Base-by-base conservation (phyloP, 2,113 vertebrate species). In the Morone chrysops region DNA sequence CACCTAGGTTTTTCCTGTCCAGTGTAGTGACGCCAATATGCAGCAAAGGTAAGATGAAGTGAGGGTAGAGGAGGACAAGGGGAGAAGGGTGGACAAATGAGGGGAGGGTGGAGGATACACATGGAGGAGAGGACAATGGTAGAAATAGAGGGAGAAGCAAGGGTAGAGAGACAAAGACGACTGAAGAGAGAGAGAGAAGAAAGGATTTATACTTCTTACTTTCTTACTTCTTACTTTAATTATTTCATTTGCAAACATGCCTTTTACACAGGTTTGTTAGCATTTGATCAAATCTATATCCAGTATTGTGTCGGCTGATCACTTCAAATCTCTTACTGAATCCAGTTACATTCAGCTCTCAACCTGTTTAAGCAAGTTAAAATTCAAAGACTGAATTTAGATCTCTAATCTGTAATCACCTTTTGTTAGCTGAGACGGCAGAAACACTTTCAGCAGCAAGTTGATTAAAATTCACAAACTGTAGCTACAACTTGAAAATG, bases 11-110 rank as follows among this genome's bases (percentile, higher is more conserved):
- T 48, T 59, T 51, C 43, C 66, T 22, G 43, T 50, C 18, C 66
- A 72, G 56, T 36, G 61, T 56, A 63, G 7, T 73, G 60, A 65
- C 9, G 20, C 75, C 82, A 71, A 81, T 63, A 56, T 79, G 60
- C 60, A 73, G 53, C 53, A 31, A 57, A 62, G 60, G 78, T 31
- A 70, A 48, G 36, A 78, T 18, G 43, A 45, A 59, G 36, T 65
- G 25, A 57, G 18, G 54, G 17, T n/a, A 25, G 25, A 59, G 41
- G 9, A 47, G 61, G 6, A 47, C 31, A 4, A 31, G 31, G 6
- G 41, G 17, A 45, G 51, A 40, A 14, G 10, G 14, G 9, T 75
- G 53, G 47, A 57, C 41, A 56, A 25, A 51, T 31, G 31, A 18
- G 20, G 48, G 18, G 6, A 66, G 45, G 16, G 25, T 47, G 70